phyloP scores from a whole-genome alignment of 2,888 invertebrate genomes.

The Podotricha telesiphe region DNA sequence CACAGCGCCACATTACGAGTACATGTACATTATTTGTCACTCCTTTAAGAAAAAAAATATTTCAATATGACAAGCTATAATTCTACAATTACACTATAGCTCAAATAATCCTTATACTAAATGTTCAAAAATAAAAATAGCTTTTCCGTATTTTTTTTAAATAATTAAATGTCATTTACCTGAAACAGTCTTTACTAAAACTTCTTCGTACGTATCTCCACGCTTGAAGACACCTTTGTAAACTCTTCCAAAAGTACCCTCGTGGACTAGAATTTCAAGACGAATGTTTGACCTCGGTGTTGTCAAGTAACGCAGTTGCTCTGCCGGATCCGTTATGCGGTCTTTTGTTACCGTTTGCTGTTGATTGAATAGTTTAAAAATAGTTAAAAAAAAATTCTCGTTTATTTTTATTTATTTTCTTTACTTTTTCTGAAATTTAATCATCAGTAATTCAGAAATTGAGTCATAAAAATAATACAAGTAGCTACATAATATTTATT shows the following conservation, averaged over 20 bases:
- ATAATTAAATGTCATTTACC: slow-evolving; percentile 74
- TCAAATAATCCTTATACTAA: too few species aligned
- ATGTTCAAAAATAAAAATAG: not conserved
- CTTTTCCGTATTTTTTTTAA: not conserved
- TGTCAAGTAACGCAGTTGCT: slow-evolving; percentile 85
- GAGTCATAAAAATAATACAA: too few species aligned
- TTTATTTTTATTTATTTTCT: too few species aligned
- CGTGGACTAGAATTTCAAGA: slow-evolving; percentile 85
- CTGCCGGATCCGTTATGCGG: slow-evolving; percentile 82
- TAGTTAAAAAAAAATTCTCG: too few species aligned
- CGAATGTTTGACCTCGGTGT: slow-evolving; percentile 85
- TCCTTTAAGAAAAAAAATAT: too few species aligned
- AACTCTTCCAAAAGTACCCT: slow-evolving; percentile 95
- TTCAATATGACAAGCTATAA: too few species aligned
- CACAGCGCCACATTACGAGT: too few species aligned
- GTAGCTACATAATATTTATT: too few species aligned
- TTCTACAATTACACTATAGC: too few species aligned
- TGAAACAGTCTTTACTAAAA: slow-evolving; percentile 93
- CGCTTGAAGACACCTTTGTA: slow-evolving; percentile 89
- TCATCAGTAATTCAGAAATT: too few species aligned
- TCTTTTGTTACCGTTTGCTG: slow-evolving; percentile 76
- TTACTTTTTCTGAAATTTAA: too few species aligned
- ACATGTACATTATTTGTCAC: too few species aligned
- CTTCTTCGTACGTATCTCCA: slow-evolving; percentile 87
- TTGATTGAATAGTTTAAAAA: slow-evolving; percentile 22